Evolutionary conservation across 2,888 invertebrate species (phyloP).

Genomic region (Ferdinandea cuprea): DNA sequence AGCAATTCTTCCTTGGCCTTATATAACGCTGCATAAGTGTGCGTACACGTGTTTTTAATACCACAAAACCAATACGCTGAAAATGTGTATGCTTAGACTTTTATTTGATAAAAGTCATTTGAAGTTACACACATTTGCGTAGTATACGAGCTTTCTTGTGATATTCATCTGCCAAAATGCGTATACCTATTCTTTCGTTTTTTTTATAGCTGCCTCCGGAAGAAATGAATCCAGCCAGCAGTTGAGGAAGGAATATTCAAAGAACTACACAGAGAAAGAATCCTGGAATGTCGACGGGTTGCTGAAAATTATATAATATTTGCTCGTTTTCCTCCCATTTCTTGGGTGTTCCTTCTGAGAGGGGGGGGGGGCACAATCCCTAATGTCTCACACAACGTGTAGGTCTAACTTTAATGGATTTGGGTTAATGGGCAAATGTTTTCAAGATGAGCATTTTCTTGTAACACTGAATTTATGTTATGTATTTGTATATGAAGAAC

Average conservation of each 20-base stretch:
- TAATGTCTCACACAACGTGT: constrained; percentile 22
- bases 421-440: constrained; percentile 46
- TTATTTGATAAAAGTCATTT: constrained; percentile 20
- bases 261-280: constrained; percentile 8
- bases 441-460: constrained; percentile 12
- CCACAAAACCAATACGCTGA: constrained; percentile 18
- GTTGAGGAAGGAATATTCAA: constrained; percentile 17
- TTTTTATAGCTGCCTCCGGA: constrained; percentile 5
- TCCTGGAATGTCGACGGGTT: constrained; percentile 18
- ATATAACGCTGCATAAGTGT: constrained; percentile 50
- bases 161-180: constrained; percentile 6
- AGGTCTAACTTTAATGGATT: constrained; percentile 31
- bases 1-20: constrained; percentile 41
- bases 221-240: background rate
- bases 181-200: background rate
- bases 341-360: too few species aligned
- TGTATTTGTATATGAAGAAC: constrained; percentile 1
- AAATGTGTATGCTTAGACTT: background rate
- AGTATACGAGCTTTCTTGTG: constrained; percentile 41
- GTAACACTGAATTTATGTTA: background rate
- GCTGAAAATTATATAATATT: constrained; percentile 37
- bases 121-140: constrained; percentile 22
- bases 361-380: too few species aligned
- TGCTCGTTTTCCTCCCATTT: background rate
- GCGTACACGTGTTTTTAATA: constrained; percentile 58